These are phyloP conservation scores for Decapterus maruadsi DNA, from an alignment of 2,797 vertebrate species.

Conservation along the genomic window DNA sequence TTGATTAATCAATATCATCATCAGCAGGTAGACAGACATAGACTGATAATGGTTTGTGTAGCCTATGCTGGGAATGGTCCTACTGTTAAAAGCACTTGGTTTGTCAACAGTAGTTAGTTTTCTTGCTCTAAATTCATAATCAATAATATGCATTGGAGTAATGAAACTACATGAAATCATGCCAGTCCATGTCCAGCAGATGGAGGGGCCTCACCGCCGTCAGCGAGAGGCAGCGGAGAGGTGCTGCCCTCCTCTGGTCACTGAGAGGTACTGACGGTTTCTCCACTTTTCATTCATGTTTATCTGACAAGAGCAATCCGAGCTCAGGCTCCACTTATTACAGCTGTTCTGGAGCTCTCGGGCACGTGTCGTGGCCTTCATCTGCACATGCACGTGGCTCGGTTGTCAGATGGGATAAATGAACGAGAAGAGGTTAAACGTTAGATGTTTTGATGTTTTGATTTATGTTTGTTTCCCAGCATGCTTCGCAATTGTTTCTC, in stretches of 20 bases:
- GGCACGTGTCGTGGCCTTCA: background rate
- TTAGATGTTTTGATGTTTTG: background rate
- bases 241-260: slow-evolving; percentile 69
- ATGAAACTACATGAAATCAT: background rate
- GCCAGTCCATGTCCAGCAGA: background rate
- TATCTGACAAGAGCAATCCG: background rate
- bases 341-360: background rate
- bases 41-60: background rate
- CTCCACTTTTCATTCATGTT: background rate
- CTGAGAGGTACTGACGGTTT: background rate
- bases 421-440: background rate
- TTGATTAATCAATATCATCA: background rate
- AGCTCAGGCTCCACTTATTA: background rate
- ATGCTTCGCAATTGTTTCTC: background rate
- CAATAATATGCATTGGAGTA: background rate
- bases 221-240: slow-evolving; percentile 27
- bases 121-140: background rate
- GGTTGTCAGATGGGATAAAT: background rate
- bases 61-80: background rate
- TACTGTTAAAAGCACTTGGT: background rate
- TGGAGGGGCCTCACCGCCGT: background rate
- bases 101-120: background rate
- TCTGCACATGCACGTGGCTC: background rate
- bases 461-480: background rate
- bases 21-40: background rate